Conservation (phyloP, 1,140 invertebrate genomes). For the Holotrichia oblita region DNA sequence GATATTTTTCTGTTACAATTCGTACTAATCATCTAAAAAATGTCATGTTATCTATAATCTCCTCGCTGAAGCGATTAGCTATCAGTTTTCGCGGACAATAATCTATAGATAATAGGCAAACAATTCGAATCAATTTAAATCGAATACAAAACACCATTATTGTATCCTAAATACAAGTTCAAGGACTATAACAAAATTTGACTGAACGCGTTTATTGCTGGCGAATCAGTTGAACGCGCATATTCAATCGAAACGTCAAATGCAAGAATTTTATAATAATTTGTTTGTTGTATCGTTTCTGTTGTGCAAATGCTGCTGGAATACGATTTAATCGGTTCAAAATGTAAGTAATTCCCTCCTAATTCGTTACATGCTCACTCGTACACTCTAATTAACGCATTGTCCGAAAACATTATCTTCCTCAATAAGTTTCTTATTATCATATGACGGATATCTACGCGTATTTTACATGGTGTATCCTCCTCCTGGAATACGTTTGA, state of each 20-base stretch:
- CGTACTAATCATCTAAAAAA: constrained; percentile 30
- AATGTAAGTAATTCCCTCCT: constrained; percentile 5
- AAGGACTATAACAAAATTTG: background rate
- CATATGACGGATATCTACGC: constrained; percentile 16
- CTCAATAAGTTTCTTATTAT: background rate
- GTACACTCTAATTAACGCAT: background rate
- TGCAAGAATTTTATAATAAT: background rate
- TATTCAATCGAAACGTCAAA: constrained; percentile 15
- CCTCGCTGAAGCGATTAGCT: background rate
- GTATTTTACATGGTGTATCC: background rate
- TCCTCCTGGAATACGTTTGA: background rate
- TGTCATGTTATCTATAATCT: constrained; percentile 12
- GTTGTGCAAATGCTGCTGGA: constrained; percentile 9
- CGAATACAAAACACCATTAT: background rate
- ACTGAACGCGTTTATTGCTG: background rate
- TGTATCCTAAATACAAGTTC: background rate
- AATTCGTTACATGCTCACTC: background rate
- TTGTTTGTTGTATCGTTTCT: constrained; percentile 13
- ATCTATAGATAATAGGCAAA: constrained; percentile 9
- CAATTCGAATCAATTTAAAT: background rate
- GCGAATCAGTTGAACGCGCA: background rate
- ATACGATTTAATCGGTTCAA: background rate
- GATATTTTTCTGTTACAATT: constrained; percentile 23
- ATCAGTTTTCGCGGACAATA: constrained; percentile 11
- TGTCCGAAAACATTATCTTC: background rate